phyloP scores from a whole-genome alignment of 92 coral and sea anemone species.

The Zoanthus sansibaricus region DNA sequence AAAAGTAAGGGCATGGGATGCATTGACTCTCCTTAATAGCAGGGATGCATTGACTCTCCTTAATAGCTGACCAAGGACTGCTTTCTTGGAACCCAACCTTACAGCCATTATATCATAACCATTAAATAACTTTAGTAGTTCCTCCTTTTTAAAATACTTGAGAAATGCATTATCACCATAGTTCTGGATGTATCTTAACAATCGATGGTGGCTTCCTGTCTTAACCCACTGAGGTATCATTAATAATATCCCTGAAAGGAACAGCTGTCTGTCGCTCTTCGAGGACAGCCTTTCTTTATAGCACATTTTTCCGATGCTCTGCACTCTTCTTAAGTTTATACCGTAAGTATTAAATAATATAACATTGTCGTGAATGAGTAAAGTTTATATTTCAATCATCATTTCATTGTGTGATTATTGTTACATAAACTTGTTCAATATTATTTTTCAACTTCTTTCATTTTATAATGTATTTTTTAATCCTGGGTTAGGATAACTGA shows the following conservation, averaged over 20 bases:
- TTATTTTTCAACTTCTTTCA: not conserved
- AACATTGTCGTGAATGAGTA: not conserved
- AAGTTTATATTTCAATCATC: not conserved
- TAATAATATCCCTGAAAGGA: slow-evolving; percentile 35
- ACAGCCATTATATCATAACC: not conserved
- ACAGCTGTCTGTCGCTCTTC: slow-evolving; percentile 47
- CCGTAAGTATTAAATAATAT: no score
- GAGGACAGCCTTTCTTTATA: slow-evolving; percentile 24
- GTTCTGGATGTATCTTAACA: not conserved
- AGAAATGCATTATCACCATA: slow-evolving; percentile 27
- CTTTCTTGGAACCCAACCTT: slow-evolving; percentile 11
- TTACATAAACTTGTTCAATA: not conserved
- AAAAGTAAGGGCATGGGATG: slow-evolving; percentile 22
- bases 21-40: not conserved
- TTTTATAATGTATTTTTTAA: not conserved
- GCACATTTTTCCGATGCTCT: slow-evolving; percentile 53
- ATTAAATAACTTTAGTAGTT: not conserved
- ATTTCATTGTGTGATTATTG: not conserved
- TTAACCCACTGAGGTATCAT: slow-evolving; percentile 14
- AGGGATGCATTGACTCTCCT: not conserved
- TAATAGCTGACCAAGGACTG: not conserved
- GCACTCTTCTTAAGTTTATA: slow-evolving; percentile 55
- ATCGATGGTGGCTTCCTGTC: slow-evolving; percentile 26
- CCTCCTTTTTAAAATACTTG: slow-evolving; percentile 10
- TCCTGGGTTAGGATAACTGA: not conserved